Evolutionary conservation across 1,140 invertebrate species (phyloP), one percentile per base, ranked within the genome.

Genomic region (Sycobia sp.): DNA sequence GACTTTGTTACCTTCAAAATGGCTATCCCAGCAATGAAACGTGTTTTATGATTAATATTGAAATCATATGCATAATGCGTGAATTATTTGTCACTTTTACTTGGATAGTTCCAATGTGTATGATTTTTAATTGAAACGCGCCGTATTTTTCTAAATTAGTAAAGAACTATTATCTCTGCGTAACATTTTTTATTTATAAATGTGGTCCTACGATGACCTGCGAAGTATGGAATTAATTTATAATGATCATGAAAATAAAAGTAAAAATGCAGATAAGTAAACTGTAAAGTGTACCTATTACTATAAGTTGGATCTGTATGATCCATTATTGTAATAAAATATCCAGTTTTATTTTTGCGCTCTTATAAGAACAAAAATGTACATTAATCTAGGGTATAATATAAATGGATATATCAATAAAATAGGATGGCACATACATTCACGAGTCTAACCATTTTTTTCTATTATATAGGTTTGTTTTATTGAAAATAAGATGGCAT

Each of bases 231-330:
- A 47, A 65, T 56, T 68, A 67, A 69, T 71, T 72, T 70, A 67
- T n/a, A n/a, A n/a, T 73, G 49, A 65, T 65, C 54, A 54, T 65
- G 39, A 51, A 58, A 51, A 55, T 32, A 58, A 23, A 44, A 41
- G 23, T 60, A 22, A 66, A 60, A 64, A 57, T 65, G 61, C 44
- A 43, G 23, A 67, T 65, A 62, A 46, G 5, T 43, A 61, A 66
- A 64, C 73, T 77, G 74, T 78, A 78, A 71, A 78, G 73, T 78
- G 70, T 77, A 75, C 72, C 72, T 78, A 74, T 72, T 73, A 67
- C 58, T 70, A 72, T 77, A 77, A 77, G 72, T 75, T 73, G 67
- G 67, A 67, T 69, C 54, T 49, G 57, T 65, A 32, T 11, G 55
- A 67, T 62, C 44, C 62, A 58, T 50, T 63, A 72, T 66, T 74